These are phyloP conservation scores for Heteromormyrus szaboi DNA, from an alignment of 2,797 vertebrate species.

Conservation along the genomic window DNA sequence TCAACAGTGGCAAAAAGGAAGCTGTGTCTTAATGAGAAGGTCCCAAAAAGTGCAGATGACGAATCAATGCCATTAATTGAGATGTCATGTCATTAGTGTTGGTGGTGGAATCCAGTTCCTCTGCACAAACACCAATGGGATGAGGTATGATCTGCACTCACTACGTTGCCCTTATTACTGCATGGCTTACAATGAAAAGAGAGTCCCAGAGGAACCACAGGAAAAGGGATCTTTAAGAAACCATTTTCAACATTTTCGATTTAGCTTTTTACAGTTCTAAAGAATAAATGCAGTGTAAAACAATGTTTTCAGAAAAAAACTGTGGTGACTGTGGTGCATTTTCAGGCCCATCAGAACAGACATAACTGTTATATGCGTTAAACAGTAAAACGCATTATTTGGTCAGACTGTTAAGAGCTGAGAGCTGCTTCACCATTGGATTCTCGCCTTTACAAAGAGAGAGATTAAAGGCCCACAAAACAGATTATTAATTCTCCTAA, in stretches of 20 bases:
- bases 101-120: neutral
- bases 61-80: neutral
- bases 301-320: neutral
- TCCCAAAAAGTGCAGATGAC: neutral
- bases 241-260: neutral
- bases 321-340: neutral
- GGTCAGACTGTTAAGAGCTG: neutral
- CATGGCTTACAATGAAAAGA: neutral
- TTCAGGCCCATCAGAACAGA: neutral
- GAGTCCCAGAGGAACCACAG: neutral
- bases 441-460: neutral
- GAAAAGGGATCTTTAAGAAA: neutral
- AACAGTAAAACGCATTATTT: neutral
- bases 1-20: neutral
- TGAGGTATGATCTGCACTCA: neutral
- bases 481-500: neutral
- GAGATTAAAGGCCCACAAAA: neutral
- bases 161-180: neutral
- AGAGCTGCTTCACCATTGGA: neutral
- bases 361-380: neutral
- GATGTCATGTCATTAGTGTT: neutral
- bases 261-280: neutral
- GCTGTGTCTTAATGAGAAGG: neutral
- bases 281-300: conserved; percentile 1
- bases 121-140: neutral